Percentiles rank a stretch among this genome's conserved stretches.
Evolutionary conservation across 2,113 vertebrate genomes (phyloP).

Genomic region (Takifugu flavidus): DNA sequence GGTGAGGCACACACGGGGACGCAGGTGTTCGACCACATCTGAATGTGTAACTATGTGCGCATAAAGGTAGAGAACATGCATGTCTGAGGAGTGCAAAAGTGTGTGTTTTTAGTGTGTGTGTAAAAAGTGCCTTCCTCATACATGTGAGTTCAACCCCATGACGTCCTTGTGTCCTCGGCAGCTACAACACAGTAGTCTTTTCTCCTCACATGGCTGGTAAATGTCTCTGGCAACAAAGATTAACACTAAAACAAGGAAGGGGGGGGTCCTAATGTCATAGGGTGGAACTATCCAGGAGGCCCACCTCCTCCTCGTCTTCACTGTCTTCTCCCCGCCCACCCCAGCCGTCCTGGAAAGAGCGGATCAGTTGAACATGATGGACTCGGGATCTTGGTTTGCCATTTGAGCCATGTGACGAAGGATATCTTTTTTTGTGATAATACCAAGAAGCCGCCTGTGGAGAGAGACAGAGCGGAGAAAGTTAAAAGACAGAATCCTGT

Average conservation of each 20-base stretch:
- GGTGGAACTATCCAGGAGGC: conserved; percentile 86
- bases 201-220: conserved; percentile 4
- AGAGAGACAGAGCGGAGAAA: conserved; percentile 39
- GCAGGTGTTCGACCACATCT: neutral
- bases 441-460: conserved; percentile 97
- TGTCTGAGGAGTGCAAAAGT: conserved; percentile 53
- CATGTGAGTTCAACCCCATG: conserved; percentile 12
- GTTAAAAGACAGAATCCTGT: neutral
- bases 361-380: conserved; percentile 99
- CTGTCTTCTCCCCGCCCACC: conserved; percentile 71
- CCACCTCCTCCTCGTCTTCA: conserved; percentile 82
- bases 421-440: conserved; percentile 99
- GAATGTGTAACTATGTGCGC: conserved; percentile 8
- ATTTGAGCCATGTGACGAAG: conserved; percentile 99
- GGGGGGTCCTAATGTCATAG: conserved; percentile 75
- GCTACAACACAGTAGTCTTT: conserved; percentile 19
- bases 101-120: conserved; percentile 11
- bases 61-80: conserved; percentile 25
- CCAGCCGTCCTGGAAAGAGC: conserved; percentile 76
- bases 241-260: conserved; percentile 11
- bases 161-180: conserved; percentile 41
- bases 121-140: conserved; percentile 39
- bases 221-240: conserved; percentile 40
- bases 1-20: conserved; percentile 37
- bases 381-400: conserved; percentile 97